Conservation (phyloP, 2,797 vertebrate species). For the Hyperoplus immaculatus region DNA sequence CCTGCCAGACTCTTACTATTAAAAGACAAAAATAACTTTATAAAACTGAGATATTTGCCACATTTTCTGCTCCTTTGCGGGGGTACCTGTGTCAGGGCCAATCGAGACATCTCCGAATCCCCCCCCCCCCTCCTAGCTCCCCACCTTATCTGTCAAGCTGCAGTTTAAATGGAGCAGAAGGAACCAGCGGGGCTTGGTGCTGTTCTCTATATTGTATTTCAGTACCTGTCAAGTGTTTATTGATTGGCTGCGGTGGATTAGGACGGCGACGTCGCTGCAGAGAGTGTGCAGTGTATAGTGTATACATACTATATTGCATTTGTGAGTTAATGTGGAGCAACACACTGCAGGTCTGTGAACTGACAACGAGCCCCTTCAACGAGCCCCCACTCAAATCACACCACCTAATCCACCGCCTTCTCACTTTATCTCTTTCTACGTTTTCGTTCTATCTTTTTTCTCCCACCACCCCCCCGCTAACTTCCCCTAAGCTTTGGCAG, state of each 20-base stretch:
- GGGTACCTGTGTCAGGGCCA: constrained; percentile 22
- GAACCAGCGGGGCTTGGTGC: constrained; percentile 51
- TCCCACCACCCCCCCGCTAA: constrained; percentile 46
- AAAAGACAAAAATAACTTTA: constrained; percentile 7
- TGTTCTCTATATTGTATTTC: constrained; percentile 76
- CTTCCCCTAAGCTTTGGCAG: constrained; percentile 42
- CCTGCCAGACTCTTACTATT: neutral
- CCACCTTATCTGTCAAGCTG: constrained; percentile 60
- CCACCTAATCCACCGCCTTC: constrained; percentile 52
- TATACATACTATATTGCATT: neutral
- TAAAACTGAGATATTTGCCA: constrained; percentile 6
- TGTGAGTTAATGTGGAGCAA: constrained; percentile 29
- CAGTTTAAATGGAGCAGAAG: constrained; percentile 70
- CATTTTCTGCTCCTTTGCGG: constrained; percentile 9
- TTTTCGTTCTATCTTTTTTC: constrained; percentile 33
- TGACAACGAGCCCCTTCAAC: constrained; percentile 12
- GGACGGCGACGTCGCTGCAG: constrained; percentile 59
- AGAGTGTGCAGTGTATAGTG: constrained; percentile 18
- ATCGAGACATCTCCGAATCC: constrained; percentile 53
- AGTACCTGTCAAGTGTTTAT: constrained; percentile 80
- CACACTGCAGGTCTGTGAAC: constrained; percentile 37
- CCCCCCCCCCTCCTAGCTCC: constrained; percentile 8
- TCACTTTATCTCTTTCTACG: constrained; percentile 43
- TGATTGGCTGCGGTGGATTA: constrained; percentile 79
- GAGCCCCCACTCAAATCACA: constrained; percentile 14